Conservation (phyloP, 2,797 vertebrate species). For the Loriculus beryllinus region DNA sequence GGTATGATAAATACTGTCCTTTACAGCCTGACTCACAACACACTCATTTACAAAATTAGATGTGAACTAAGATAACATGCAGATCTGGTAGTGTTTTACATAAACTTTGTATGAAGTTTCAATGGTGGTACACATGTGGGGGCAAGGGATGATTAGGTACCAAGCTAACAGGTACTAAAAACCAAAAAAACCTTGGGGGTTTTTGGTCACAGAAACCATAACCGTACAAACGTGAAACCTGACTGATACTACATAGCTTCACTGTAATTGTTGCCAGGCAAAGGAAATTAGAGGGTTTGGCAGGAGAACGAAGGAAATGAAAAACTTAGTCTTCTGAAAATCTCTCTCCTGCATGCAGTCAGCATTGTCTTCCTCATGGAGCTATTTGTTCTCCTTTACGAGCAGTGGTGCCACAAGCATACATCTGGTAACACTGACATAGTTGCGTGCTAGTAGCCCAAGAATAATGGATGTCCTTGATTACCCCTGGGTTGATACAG, state of each 20-base stretch:
- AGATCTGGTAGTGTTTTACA: not conserved
- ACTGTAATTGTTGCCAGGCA: not conserved
- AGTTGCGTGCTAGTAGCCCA: not conserved
- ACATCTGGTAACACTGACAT: not conserved
- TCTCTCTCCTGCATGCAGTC: not conserved
- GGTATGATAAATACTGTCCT: conserved; percentile 5
- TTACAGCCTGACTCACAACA: conserved; percentile 26
- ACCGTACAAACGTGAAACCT: not conserved
- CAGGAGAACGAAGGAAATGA: conserved; percentile 13
- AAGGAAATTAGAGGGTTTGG: conserved; percentile 16
- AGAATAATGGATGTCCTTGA: not conserved
- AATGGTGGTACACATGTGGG: not conserved
- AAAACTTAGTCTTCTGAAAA: not conserved
- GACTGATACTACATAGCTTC: not conserved
- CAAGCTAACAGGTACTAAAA: not conserved
- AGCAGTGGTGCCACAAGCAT: not conserved
- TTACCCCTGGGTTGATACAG: not conserved
- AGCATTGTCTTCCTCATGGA: not conserved
- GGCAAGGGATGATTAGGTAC: not conserved
- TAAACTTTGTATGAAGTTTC: not conserved
- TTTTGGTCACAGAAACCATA: not conserved
- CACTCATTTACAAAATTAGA: not conserved
- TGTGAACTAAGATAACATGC: not conserved
- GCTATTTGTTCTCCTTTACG: not conserved
- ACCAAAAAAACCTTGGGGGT: not conserved